Conservation (phyloP, 2,797 vertebrate genomes). For the Taeniopygia guttata region DNA sequence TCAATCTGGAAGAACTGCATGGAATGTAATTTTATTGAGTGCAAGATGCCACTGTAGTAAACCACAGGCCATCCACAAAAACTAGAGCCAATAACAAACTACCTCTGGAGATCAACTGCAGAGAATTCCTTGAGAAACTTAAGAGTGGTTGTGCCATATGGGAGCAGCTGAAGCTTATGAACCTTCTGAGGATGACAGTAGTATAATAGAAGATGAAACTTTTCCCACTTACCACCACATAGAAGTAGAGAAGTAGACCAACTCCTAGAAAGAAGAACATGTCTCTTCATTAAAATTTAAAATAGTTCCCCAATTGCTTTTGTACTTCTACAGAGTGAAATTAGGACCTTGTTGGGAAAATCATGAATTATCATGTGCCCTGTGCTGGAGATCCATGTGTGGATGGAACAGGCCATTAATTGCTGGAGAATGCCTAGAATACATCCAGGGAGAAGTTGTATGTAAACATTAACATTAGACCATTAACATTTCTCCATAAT, state of each 20-base stretch:
- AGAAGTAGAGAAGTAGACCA: background rate
- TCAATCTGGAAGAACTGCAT: background rate
- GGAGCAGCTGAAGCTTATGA: background rate
- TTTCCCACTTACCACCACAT: background rate
- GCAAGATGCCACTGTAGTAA: background rate
- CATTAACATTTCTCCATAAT: background rate
- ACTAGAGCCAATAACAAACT: background rate
- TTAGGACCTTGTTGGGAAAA: constrained; percentile 24
- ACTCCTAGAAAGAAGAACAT: background rate
- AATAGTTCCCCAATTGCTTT: constrained; percentile 14
- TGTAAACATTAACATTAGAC: background rate
- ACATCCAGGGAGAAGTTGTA: background rate
- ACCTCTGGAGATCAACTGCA: background rate
- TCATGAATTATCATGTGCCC: background rate
- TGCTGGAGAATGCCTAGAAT: background rate
- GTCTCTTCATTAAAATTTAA: constrained; percentile 32
- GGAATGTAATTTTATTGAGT: background rate
- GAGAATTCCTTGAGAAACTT: background rate
- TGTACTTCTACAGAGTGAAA: background rate
- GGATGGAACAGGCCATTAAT: background rate
- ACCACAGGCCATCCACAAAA: background rate
- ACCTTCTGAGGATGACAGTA: background rate
- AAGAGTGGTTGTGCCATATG: background rate
- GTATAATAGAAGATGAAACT: background rate
- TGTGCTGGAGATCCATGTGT: background rate